Evolutionary conservation across 2,797 vertebrate species (phyloP).

Genomic region (Rhyacichthys aspro): DNA sequence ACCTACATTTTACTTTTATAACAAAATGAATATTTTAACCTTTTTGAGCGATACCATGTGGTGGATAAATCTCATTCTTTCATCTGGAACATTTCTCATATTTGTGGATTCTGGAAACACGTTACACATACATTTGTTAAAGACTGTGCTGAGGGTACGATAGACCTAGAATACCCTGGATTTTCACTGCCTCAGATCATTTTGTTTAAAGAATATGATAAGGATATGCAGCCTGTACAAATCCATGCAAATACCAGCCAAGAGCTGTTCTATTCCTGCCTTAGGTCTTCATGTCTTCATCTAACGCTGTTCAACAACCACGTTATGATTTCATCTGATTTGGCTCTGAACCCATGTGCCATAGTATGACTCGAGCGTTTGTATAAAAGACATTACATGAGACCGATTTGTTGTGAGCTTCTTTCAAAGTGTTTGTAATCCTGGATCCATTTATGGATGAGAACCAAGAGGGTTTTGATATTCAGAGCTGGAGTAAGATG

Average conservation of each 20-base stretch:
- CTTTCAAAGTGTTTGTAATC: constrained; percentile 56
- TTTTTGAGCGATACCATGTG: too few species aligned
- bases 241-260: constrained; percentile 6
- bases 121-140: too few species aligned
- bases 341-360: not conserved
- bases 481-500: constrained; percentile 40
- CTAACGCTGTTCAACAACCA: constrained; percentile 30
- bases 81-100: too few species aligned
- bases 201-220: not conserved
- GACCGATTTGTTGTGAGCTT: constrained; percentile 43
- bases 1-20: too few species aligned
- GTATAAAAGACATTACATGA: constrained; percentile 30
- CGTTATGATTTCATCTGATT: constrained; percentile 35
- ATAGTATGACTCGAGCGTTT: not conserved
- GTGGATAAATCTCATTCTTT: too few species aligned
- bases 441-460: constrained; percentile 50
- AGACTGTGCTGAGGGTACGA: too few species aligned
- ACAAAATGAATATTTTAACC: too few species aligned
- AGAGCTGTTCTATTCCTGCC: constrained; percentile 14
- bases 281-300: constrained; percentile 19
- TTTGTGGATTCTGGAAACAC: too few species aligned
- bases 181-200: not conserved
- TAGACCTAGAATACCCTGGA: too few species aligned
- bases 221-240: constrained; percentile 6
- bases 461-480: constrained; percentile 28